Percentiles rank a stretch among this genome's conserved stretches.
Evolutionary conservation across 2,797 vertebrate species (phyloP).

Genomic region (Brachyalestes nurse): DNA sequence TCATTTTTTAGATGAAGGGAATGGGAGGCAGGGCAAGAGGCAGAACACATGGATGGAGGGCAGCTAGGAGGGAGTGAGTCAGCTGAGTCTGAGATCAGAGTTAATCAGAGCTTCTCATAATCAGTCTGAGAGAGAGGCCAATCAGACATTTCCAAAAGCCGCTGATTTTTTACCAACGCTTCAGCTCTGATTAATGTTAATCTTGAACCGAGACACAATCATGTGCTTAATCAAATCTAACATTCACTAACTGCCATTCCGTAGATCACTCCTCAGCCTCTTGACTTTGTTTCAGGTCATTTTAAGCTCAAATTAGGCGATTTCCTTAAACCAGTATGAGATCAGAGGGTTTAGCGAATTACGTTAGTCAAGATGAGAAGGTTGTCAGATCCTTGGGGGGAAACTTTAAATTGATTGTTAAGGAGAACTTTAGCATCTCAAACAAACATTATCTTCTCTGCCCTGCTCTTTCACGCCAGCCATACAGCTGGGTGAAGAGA

Average conservation of each 20-base stretch:
- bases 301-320: conserved; percentile 50
- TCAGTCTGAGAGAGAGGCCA: conserved; percentile 69
- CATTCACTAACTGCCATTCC: conserved; percentile 47
- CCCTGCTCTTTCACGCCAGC: conserved; percentile 42
- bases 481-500: conserved; percentile 50
- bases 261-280: conserved; percentile 43
- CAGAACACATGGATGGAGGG: not conserved
- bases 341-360: conserved; percentile 36
- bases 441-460: conserved; percentile 55
- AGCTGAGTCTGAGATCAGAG: conserved; percentile 35
- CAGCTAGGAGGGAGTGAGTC: conserved; percentile 1
- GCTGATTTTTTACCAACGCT: conserved; percentile 61
- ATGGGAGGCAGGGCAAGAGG: not conserved
- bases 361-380: conserved; percentile 38
- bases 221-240: conserved; percentile 61
- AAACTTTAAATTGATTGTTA: conserved; percentile 32
- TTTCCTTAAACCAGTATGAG: conserved; percentile 37
- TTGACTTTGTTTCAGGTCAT: conserved; percentile 58
- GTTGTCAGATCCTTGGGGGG: conserved; percentile 21
- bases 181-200: conserved; percentile 70
- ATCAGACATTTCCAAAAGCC: conserved; percentile 68
- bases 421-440: conserved; percentile 31
- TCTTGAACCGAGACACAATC: conserved; percentile 66
- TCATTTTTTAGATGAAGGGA: not conserved
- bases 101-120: conserved; percentile 72